Evolutionary conservation across 2,113 vertebrate genomes (phyloP).

Genomic region (Piprites chloris): DNA sequence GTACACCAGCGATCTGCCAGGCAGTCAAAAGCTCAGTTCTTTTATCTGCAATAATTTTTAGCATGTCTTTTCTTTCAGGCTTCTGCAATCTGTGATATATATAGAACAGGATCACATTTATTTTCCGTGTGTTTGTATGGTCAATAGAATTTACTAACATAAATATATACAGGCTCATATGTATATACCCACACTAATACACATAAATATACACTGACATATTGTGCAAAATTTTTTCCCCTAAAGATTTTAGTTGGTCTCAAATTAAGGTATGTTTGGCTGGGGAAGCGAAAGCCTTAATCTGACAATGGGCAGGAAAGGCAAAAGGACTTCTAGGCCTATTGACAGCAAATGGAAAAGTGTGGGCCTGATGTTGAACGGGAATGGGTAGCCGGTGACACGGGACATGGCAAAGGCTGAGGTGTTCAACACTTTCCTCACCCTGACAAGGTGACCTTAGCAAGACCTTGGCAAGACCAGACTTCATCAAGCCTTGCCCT

Average conservation of each 20-base stretch:
- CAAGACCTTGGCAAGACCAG: background rate
- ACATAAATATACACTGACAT: background rate
- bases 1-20: background rate
- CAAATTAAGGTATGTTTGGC: background rate
- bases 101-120: background rate
- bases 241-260: background rate
- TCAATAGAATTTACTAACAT: background rate
- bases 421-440: background rate
- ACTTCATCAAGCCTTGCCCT: background rate
- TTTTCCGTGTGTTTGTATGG: background rate
- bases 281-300: background rate
- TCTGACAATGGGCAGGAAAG: background rate
- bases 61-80: background rate
- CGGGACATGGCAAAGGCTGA: background rate
- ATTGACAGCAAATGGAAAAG: background rate
- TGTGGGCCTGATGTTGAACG: fast-evolving
- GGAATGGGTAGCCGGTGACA: background rate
- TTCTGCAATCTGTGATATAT: background rate
- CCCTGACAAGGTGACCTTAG: too few species aligned
- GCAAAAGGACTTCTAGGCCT: background rate
- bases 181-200: background rate
- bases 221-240: background rate
- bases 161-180: background rate
- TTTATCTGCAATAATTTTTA: background rate
- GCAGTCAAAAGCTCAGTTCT: background rate